A percentile compares a stretch with the other conserved stretches of the same genome.
These are phyloP conservation scores for Pongo abelii DNA, from an alignment of 2,113 vertebrate species.

Conservation along the genomic window DNA sequence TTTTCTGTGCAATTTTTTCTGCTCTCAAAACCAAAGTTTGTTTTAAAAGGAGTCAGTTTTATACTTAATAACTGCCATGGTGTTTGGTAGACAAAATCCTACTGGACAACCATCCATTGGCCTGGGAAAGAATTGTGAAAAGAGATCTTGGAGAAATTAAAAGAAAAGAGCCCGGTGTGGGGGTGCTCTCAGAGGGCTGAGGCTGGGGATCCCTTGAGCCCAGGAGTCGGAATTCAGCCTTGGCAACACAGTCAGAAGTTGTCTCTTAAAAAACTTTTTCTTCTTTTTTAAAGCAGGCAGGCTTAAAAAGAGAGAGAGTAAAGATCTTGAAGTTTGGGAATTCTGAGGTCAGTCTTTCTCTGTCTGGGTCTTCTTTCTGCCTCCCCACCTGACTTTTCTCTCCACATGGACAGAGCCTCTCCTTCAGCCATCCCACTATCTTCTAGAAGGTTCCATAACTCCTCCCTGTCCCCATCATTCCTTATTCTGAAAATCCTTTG, in stretches of 20 bases:
- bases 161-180: background rate
- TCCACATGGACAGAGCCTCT: background rate
- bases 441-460: slow-evolving; percentile 15
- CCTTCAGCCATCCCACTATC: background rate
- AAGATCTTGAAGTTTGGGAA: background rate
- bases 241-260: background rate
- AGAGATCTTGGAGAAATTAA: background rate
- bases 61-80: background rate
- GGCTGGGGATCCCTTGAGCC: background rate
- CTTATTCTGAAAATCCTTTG: background rate
- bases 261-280: background rate
- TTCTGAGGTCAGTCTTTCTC: background rate
- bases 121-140: background rate
- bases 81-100: background rate
- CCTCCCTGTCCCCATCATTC: background rate
- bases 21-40: background rate
- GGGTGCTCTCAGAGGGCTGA: background rate
- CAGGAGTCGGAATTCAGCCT: background rate
- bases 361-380: background rate
- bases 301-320: background rate
- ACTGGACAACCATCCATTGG: rapidly evolving
- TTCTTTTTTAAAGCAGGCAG: background rate
- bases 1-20: background rate
- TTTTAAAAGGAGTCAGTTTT: background rate
- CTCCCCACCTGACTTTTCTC: background rate